These are phyloP conservation scores for Dryocosmus kuriphilus DNA, from an alignment of 2,888 invertebrate species.

Conservation along the genomic window DNA sequence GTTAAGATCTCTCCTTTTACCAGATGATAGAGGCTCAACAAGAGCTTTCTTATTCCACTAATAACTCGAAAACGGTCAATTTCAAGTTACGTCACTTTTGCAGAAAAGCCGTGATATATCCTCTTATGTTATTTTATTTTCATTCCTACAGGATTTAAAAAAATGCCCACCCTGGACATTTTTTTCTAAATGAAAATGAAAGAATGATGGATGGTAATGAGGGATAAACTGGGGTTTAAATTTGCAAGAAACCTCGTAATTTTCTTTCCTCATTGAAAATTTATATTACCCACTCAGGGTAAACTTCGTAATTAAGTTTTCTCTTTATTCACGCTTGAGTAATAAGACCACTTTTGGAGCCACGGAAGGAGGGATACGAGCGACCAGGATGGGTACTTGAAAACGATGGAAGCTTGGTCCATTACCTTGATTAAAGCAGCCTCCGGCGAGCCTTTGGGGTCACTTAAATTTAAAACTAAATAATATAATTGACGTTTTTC, in stretches of 20 bases:
- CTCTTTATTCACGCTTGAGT: slow-evolving; percentile 21
- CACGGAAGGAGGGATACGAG: neutral
- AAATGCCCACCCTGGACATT: too few relatives aligned
- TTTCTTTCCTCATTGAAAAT: slow-evolving; percentile 17
- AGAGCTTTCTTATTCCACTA: too few relatives aligned
- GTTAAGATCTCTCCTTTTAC: too few relatives aligned
- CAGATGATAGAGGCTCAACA: too few relatives aligned
- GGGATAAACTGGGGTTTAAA: neutral
- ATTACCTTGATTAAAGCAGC: slow-evolving; percentile 33
- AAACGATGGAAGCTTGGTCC: slow-evolving; percentile 21
- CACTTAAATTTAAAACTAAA: neutral
- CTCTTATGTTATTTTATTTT: too few relatives aligned
- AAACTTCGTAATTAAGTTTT: slow-evolving; percentile 33
- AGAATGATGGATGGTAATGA: neutral
- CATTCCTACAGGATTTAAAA: too few relatives aligned
- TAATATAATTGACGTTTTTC: neutral
- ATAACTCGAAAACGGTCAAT: too few relatives aligned
- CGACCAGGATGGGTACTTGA: slow-evolving; percentile 8
- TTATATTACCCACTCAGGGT: slow-evolving; percentile 8
- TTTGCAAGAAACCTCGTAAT: slow-evolving; percentile 10
- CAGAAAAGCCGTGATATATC: too few relatives aligned
- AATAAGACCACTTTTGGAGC: neutral
- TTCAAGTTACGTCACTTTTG: too few relatives aligned
- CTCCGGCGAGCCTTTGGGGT: neutral
- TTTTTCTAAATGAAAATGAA: neutral